Percentiles rank a stretch among this genome's conserved stretches.
phyloP scores from a whole-genome alignment of 1,140 invertebrate species.

The Cherax destructor region DNA sequence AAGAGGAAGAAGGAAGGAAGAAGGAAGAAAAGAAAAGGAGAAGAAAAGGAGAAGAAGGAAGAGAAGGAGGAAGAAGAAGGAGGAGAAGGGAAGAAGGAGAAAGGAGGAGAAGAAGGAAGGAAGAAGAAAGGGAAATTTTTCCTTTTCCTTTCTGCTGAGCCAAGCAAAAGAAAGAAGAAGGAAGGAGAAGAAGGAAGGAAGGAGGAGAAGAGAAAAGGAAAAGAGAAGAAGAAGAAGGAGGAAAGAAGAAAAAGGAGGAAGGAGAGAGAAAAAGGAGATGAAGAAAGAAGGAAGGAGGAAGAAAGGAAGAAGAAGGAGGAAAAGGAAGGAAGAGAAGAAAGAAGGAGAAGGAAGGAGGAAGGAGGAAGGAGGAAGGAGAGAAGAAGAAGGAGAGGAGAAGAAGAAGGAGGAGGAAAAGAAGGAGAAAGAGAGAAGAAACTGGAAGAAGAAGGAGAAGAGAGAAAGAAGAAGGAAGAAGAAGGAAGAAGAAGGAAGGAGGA shows the following conservation, averaged over 20 bases:
- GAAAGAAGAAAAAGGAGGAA: neutral
- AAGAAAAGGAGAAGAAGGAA: neutral
- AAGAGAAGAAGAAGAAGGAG: neutral
- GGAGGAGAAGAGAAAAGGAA: neutral
- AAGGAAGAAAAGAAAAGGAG: neutral
- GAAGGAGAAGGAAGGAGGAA: neutral
- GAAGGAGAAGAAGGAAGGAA: neutral
- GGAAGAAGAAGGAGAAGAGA: too few relatives aligned
- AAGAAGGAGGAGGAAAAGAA: too few relatives aligned
- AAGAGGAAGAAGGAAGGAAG: neutral
- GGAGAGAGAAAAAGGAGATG: neutral
- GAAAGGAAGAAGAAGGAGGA: neutral
- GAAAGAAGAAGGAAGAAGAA: too few relatives aligned
- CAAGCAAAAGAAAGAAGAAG: neutral
- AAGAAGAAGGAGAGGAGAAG: neutral
- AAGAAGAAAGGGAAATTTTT: too few relatives aligned
- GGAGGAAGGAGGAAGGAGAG: neutral
- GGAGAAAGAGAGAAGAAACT: too few relatives aligned
- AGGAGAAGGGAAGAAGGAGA: too few relatives aligned
- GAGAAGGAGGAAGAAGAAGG: too few relatives aligned
- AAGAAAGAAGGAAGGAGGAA: neutral
- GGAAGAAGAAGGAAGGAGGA: too few relatives aligned
- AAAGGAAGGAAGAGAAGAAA: neutral
- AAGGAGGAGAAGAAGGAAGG: too few relatives aligned
- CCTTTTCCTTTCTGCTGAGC: too few relatives aligned